phyloP scores from a whole-genome alignment of 1,140 invertebrate species.

The Bombyx mandarina region DNA sequence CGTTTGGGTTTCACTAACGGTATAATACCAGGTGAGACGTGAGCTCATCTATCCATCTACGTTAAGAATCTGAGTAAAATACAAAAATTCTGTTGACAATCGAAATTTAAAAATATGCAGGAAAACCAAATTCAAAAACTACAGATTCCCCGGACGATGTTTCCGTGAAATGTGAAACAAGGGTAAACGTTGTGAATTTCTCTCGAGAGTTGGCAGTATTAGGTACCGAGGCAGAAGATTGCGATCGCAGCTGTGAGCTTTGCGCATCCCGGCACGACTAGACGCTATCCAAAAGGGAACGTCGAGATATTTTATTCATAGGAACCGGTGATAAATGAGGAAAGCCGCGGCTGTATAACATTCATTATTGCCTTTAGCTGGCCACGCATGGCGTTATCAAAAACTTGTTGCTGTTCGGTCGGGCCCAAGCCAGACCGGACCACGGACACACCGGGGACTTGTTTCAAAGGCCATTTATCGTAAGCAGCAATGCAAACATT shows the following conservation, averaged over 20 bases:
- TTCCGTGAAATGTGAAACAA: constrained; percentile 10
- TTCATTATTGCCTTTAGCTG: constrained; percentile 53
- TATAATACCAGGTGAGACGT: no score
- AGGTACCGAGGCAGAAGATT: constrained; percentile 32
- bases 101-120: no score
- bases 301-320: constrained; percentile 63
- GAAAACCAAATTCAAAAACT: background rate
- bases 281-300: constrained; percentile 43
- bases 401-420: constrained; percentile 53
- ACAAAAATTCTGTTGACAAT: no score
- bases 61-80: no score
- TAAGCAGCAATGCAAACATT: constrained; percentile 40
- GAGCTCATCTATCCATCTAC: no score
- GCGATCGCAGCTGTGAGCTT: constrained; percentile 32
- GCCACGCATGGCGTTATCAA: constrained; percentile 56
- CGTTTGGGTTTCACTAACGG: no score
- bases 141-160: background rate
- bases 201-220: constrained; percentile 29
- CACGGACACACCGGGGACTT: constrained; percentile 37
- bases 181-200: constrained; percentile 23
- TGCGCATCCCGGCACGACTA: constrained; percentile 32
- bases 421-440: constrained; percentile 39
- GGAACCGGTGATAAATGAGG: constrained; percentile 56
- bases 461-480: constrained; percentile 47
- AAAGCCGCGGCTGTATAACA: constrained; percentile 50